Conservation (phyloP, 1,140 invertebrate species). For the Drosophila micromelanica region DNA sequence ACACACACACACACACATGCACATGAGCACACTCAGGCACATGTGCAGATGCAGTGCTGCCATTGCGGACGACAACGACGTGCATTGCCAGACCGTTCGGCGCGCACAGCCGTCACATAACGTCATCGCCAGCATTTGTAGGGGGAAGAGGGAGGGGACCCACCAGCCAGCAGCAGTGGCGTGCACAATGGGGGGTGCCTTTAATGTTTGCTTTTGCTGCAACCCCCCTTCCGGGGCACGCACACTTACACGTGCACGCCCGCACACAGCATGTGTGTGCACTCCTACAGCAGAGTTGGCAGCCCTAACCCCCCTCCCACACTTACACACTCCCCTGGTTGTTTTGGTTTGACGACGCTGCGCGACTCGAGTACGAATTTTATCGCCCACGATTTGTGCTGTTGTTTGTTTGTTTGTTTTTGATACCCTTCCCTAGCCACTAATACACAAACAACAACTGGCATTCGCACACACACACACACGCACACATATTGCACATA, state of each 20-base stretch:
- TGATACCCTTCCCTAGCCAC: constrained; percentile 58
- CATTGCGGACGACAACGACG: constrained; percentile 15
- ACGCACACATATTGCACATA: constrained; percentile 25
- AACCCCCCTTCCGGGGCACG: not conserved
- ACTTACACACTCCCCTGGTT: not conserved
- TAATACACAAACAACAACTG: constrained; percentile 25
- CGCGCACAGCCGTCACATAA: constrained; percentile 64
- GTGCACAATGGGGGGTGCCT: not conserved
- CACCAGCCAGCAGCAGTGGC: not conserved
- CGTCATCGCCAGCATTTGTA: constrained; percentile 59
- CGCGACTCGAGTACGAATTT: constrained; percentile 67
- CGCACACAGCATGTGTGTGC: not conserved
- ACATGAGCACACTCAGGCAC: not conserved
- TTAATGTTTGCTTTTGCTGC: constrained; percentile 9
- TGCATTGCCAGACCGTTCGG: constrained; percentile 73
- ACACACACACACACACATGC: constrained; percentile 22
- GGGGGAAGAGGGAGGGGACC: not conserved
- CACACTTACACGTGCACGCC: not conserved
- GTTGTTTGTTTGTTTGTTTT: constrained; percentile 65
- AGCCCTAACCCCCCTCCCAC: not conserved
- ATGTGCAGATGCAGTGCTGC: constrained; percentile 32
- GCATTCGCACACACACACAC: constrained; percentile 30
- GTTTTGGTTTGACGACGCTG: constrained; percentile 29
- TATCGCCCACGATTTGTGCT: constrained; percentile 75
- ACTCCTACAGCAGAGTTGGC: not conserved